These are phyloP conservation scores for Morelia viridis DNA, from an alignment of 2,797 vertebrate genomes.

Conservation along the genomic window DNA sequence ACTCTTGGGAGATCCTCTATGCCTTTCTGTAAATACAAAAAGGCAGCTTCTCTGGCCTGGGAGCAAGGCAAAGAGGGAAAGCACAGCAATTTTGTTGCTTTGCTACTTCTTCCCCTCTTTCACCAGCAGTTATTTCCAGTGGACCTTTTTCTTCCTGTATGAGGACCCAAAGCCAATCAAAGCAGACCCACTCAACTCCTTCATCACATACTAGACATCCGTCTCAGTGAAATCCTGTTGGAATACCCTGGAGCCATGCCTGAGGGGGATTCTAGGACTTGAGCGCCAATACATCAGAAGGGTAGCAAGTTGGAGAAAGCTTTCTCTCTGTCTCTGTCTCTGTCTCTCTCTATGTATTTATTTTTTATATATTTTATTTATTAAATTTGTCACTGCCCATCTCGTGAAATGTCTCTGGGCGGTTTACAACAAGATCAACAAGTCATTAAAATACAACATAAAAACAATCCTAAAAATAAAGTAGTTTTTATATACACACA, in stretches of 20 bases:
- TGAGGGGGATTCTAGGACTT: background rate
- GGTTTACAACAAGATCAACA: no score
- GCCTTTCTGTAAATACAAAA: background rate
- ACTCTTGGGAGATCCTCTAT: conserved; percentile 38
- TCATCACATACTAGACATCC: background rate
- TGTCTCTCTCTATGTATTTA: no score
- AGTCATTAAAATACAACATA: no score
- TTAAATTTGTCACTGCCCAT: no score
- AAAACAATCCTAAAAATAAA: no score
- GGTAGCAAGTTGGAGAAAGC: background rate
- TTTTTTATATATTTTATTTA: no score
- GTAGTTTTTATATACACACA: no score
- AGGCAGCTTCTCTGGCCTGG: background rate
- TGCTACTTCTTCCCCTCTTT: background rate
- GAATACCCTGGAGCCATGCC: background rate
- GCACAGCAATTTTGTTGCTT: background rate
- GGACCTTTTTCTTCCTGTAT: background rate
- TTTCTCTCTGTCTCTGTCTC: no score
- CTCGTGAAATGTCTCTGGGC: no score
- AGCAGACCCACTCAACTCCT: background rate
- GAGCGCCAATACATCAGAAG: background rate
- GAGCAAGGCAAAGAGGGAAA: background rate
- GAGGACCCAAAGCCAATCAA: background rate
- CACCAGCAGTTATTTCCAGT: background rate
- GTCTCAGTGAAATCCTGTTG: background rate